Evolutionary conservation across 2,113 vertebrate genomes (phyloP).

Genomic region (Canis aureus): DNA sequence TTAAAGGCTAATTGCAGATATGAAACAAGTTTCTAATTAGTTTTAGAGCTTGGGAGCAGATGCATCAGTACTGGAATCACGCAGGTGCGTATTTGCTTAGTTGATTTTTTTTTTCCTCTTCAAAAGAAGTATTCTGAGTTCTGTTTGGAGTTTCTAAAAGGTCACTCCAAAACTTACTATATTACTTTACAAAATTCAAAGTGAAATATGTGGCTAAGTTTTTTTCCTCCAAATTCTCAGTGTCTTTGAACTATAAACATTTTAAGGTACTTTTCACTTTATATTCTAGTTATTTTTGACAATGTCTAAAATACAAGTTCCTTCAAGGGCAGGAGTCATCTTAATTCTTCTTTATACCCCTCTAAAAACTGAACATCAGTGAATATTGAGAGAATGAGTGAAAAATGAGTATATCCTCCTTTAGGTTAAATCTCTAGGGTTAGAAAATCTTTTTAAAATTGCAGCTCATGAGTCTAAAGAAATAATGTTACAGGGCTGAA

Average conservation of each 20-base stretch:
- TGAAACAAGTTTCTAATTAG: conserved; percentile 73
- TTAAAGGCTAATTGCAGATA: conserved; percentile 65
- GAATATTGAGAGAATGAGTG: neutral
- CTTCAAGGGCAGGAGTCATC: conserved; percentile 1
- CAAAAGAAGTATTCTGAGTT: neutral
- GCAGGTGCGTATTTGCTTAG: conserved; percentile 55
- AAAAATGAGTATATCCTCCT: neutral
- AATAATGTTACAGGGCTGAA: neutral
- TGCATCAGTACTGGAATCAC: conserved; percentile 50
- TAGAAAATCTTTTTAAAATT: neutral
- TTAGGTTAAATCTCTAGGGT: neutral
- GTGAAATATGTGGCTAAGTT: neutral
- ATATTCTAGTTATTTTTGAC: conserved; percentile 13
- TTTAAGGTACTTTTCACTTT: conserved; percentile 26
- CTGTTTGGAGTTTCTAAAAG: conserved; percentile 50
- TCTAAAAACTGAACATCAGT: neutral
- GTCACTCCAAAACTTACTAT: neutral
- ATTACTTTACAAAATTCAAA: neutral
- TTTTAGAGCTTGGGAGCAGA: conserved; percentile 63
- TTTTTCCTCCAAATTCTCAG: neutral
- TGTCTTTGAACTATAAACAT: neutral
- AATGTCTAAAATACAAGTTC: neutral
- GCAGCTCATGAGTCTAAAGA: neutral
- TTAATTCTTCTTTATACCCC: neutral
- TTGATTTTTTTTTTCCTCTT: neutral